These are phyloP conservation scores for Trachythela sp. DNA, from an alignment of 64 coral and sea anemone genomes.

Conservation along the genomic window DNA sequence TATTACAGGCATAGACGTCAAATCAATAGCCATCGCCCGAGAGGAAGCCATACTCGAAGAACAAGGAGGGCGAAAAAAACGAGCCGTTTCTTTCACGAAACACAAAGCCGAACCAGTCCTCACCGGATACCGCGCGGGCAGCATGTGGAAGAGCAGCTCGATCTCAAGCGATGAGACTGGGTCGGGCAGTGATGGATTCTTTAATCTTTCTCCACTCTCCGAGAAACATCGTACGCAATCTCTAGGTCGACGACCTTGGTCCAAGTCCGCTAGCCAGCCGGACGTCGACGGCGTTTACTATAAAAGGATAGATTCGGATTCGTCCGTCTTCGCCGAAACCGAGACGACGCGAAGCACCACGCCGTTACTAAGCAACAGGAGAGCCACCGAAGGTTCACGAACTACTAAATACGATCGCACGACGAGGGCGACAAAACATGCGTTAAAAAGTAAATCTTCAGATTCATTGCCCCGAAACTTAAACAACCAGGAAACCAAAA, in stretches of 20 bases:
- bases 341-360: not conserved
- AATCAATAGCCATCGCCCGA: not conserved
- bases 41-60: not conserved
- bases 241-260: not conserved
- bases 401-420: not conserved
- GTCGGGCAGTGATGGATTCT: slow-evolving; percentile 3
- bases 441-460: slow-evolving; percentile 1
- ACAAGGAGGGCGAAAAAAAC: not conserved
- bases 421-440: not conserved
- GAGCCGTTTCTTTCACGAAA: not conserved
- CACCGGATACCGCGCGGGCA: not conserved
- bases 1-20: not conserved
- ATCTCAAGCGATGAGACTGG: slow-evolving; percentile 12
- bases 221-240: slow-evolving; percentile 22
- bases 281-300: slow-evolving; percentile 23
- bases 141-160: slow-evolving; percentile 14
- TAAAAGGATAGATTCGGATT: not conserved
- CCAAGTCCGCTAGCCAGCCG: slow-evolving; percentile 17
- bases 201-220: not conserved
- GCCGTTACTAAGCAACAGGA: not conserved
- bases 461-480: not conserved
- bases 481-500: not conserved
- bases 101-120: slow-evolving; percentile 13
- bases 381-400: not conserved
- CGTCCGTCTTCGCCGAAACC: not conserved